Evolutionary conservation across 2,113 vertebrate genomes (phyloP).

Genomic region (Spheniscus mendiculus): DNA sequence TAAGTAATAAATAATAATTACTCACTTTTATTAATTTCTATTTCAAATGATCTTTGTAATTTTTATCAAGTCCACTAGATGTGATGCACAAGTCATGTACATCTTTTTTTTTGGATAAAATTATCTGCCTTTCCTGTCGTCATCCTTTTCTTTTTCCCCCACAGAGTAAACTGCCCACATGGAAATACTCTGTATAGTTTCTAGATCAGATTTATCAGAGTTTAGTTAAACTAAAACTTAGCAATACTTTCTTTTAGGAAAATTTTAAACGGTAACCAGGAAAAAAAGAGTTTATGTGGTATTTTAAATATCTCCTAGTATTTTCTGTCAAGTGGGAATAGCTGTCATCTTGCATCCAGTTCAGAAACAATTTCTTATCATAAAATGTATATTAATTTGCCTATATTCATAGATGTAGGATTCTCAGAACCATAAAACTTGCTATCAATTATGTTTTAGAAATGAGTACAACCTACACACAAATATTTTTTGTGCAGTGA

Average conservation of each 20-base stretch:
- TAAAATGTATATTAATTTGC: background rate
- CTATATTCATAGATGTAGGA: background rate
- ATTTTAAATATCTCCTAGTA: background rate
- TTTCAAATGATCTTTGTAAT: background rate
- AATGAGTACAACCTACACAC: background rate
- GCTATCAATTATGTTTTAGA: background rate
- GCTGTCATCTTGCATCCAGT: background rate
- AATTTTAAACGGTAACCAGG: background rate
- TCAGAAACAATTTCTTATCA: background rate
- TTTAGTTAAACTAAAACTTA: background rate
- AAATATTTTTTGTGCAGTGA: background rate
- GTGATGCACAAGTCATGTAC: background rate
- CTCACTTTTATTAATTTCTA: background rate
- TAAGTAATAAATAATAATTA: background rate
- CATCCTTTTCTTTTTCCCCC: background rate
- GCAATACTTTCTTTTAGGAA: background rate
- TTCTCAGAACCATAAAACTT: background rate
- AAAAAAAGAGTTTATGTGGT: background rate
- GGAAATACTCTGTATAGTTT: background rate
- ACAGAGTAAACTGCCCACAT: background rate
- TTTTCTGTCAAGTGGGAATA: background rate
- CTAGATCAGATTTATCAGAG: background rate
- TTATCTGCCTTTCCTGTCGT: background rate
- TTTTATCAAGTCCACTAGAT: background rate
- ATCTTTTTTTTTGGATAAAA: background rate